These are phyloP conservation scores for Lasioglossum pauxillum DNA, from an alignment of 2,888 invertebrate genomes.

Conservation along the genomic window DNA sequence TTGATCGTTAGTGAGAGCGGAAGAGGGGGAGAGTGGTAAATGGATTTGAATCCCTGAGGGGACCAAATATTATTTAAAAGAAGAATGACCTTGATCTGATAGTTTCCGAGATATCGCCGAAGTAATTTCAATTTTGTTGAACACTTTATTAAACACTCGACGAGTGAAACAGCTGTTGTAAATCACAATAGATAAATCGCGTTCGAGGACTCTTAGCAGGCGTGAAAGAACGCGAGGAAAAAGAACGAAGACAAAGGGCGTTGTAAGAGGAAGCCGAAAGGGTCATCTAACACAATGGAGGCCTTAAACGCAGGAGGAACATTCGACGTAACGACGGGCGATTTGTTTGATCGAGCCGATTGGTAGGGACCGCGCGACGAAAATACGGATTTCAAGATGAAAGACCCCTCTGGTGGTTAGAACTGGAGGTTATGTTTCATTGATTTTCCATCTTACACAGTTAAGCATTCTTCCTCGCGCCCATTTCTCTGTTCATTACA, in stretches of 20 bases:
- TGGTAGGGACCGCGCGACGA: not conserved
- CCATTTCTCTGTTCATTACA: not conserved
- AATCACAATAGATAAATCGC: too few relatives aligned
- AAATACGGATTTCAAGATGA: not conserved
- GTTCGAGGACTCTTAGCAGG: not conserved
- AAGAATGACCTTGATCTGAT: too few relatives aligned
- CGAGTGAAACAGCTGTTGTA: too few relatives aligned
- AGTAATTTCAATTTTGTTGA: not conserved
- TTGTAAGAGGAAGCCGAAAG: too few relatives aligned
- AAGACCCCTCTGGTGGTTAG: constrained; percentile 9
- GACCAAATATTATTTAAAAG: too few relatives aligned
- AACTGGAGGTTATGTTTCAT: not conserved
- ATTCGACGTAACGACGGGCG: not conserved
- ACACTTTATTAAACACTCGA: too few relatives aligned
- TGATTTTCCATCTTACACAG: constrained; percentile 25
- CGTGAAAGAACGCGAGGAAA: not conserved
- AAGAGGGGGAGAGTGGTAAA: too few relatives aligned
- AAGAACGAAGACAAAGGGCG: not conserved
- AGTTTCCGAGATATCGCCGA: too few relatives aligned
- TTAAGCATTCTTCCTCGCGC: not conserved
- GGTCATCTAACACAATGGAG: not conserved
- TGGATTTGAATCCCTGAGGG: too few relatives aligned
- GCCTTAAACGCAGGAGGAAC: not conserved
- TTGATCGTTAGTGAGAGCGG: too few relatives aligned
- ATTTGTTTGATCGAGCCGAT: constrained; percentile 9